phyloP scores from a whole-genome alignment of 2,888 invertebrate species.

The Lagria hirta region DNA sequence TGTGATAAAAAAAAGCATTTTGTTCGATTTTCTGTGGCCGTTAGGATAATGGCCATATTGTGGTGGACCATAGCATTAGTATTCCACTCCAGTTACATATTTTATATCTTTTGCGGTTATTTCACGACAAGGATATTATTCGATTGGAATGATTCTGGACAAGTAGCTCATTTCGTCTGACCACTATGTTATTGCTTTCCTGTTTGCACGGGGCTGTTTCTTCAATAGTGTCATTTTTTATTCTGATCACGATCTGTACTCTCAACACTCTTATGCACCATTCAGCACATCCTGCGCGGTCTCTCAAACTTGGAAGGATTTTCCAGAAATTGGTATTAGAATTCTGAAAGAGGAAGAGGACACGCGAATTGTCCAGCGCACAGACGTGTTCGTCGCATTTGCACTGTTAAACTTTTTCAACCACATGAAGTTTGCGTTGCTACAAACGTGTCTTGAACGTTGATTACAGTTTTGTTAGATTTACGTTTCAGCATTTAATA shows the following conservation, averaged over 20 bases:
- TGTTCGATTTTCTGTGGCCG: too few relatives aligned
- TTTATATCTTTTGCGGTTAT: conserved; percentile 53
- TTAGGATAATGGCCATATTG: too few relatives aligned
- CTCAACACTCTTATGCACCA: conserved; percentile 41
- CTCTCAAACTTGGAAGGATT: conserved; percentile 39
- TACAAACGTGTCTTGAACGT: conserved; percentile 38
- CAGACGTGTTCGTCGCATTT: conserved; percentile 42
- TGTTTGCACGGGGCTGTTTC: conserved; percentile 39
- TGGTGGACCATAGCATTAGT: conserved; percentile 40
- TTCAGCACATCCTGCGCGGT: conserved; percentile 45
- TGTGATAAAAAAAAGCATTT: too few relatives aligned
- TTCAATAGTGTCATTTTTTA: conserved; percentile 36
- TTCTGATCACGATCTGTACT: conserved; percentile 46
- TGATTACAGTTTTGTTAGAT: too few relatives aligned
- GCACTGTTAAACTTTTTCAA: conserved; percentile 43
- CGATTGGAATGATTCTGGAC: conserved; percentile 47
- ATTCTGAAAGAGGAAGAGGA: conserved; percentile 39
- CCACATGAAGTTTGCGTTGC: conserved; percentile 41
- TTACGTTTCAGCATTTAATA: neutral
- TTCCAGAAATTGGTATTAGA: conserved; percentile 40
- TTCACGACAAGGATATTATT: conserved; percentile 50
- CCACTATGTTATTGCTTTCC: conserved; percentile 50
- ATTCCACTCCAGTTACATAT: conserved; percentile 49
- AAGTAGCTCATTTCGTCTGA: conserved; percentile 51
- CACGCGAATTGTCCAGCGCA: conserved; percentile 41